Evolutionary conservation across 2,113 vertebrate genomes (phyloP).

Genomic region (Rafetus swinhoei): DNA sequence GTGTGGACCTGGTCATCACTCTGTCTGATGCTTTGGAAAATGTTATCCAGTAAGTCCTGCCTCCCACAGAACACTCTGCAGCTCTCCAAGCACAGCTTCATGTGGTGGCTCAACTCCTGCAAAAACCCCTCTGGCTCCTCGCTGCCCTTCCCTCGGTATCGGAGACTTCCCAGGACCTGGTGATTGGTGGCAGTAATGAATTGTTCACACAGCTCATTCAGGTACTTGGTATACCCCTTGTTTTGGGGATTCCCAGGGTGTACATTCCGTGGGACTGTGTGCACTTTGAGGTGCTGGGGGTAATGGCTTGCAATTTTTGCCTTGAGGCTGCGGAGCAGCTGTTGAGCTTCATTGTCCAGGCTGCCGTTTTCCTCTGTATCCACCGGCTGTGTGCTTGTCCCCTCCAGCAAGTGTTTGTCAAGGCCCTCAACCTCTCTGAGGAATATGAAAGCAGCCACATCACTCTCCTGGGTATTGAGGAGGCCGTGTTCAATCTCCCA

Average conservation of each 20-base stretch:
- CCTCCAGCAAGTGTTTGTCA: conserved; percentile 56
- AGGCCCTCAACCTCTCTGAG: conserved; percentile 78
- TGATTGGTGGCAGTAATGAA: conserved; percentile 79
- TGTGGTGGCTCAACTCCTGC: conserved; percentile 78
- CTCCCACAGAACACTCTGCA: conserved; percentile 73
- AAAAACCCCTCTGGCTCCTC: conserved; percentile 38
- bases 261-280: conserved; percentile 74
- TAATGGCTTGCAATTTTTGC: conserved; percentile 39
- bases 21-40: conserved; percentile 73
- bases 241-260: conserved; percentile 66
- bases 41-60: conserved; percentile 75
- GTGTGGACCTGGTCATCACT: conserved; percentile 49
- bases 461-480: conserved; percentile 12
- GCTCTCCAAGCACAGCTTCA: conserved; percentile 47
- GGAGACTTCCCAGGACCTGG: conserved; percentile 62
- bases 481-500: conserved; percentile 81
- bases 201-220: conserved; percentile 79
- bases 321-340: conserved; percentile 79
- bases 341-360: conserved; percentile 76
- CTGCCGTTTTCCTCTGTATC: conserved; percentile 72
- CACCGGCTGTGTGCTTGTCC: conserved; percentile 63
- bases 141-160: not conserved
- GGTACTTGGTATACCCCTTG: conserved; percentile 79
- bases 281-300: conserved; percentile 65
- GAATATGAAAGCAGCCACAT: conserved; percentile 72